These are phyloP conservation scores for Muscicapa striata DNA, from an alignment of 2,797 vertebrate genomes.

Conservation along the genomic window DNA sequence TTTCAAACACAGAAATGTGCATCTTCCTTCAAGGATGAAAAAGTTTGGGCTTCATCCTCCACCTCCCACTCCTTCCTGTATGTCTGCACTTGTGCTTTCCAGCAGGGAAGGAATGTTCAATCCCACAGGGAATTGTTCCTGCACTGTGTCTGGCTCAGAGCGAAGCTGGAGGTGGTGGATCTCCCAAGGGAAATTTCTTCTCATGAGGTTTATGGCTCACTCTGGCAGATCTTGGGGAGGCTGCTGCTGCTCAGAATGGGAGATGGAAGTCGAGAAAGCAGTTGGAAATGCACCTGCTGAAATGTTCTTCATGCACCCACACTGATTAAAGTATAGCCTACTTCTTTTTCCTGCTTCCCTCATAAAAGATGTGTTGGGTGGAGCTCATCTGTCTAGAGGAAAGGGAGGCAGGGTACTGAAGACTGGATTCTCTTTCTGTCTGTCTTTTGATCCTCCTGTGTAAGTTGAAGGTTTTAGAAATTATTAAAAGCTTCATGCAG, in stretches of 20 bases:
- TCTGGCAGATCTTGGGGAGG: background rate
- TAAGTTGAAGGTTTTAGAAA: slow-evolving; percentile 48
- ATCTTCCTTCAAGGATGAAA: background rate
- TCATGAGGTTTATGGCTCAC: background rate
- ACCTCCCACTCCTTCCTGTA: background rate
- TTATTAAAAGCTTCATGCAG: slow-evolving; percentile 51
- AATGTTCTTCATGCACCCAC: background rate
- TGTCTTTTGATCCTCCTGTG: slow-evolving; percentile 52
- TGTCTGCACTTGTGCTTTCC: background rate
- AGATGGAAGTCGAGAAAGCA: background rate
- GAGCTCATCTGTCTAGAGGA: slow-evolving; percentile 27
- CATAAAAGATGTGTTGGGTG: slow-evolving; percentile 12
- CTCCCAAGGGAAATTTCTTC: background rate
- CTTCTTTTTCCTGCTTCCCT: background rate
- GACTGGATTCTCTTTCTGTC: slow-evolving; percentile 28
- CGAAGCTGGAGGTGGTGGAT: background rate
- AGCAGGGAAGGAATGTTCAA: background rate
- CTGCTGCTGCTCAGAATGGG: background rate
- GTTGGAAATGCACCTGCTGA: background rate
- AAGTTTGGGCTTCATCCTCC: background rate
- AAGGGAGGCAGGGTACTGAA: slow-evolving; percentile 9
- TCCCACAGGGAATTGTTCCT: background rate
- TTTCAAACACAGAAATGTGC: background rate
- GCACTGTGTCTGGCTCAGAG: background rate
- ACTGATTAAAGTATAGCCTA: background rate